These are phyloP conservation scores for Melanotaenia boesemani DNA, from an alignment of 2,797 vertebrate species.

Conservation along the genomic window DNA sequence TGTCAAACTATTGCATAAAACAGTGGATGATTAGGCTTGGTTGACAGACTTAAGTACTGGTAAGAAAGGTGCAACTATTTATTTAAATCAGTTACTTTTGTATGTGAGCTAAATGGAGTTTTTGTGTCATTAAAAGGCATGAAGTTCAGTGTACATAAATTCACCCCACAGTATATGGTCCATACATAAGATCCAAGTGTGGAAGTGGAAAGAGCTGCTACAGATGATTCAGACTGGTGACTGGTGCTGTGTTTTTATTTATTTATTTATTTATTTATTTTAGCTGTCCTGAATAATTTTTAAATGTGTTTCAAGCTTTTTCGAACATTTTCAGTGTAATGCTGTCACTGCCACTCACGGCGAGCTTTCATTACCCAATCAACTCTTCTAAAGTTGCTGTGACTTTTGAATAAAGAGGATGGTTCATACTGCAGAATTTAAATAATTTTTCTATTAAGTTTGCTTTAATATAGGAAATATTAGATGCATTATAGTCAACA, in stretches of 20 bases:
- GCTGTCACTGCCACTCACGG: slow-evolving; percentile 67
- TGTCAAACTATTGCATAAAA: too few species aligned
- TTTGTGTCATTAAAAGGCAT: not conserved
- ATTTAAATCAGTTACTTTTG: not conserved
- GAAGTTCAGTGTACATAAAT: not conserved
- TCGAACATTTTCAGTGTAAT: slow-evolving; percentile 72
- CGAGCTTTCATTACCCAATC: slow-evolving; percentile 67
- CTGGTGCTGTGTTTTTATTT: slow-evolving; percentile 25
- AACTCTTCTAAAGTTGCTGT: slow-evolving; percentile 61
- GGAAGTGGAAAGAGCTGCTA: slow-evolving; percentile 5
- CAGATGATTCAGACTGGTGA: slow-evolving; percentile 47
- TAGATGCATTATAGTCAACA: slow-evolving; percentile 40
- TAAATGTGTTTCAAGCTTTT: slow-evolving; percentile 67
- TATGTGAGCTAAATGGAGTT: not conserved
- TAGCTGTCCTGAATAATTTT: slow-evolving; percentile 62
- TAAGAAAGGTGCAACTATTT: not conserved
- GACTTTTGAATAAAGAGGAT: slow-evolving; percentile 63
- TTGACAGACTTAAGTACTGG: not conserved
- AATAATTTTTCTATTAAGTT: slow-evolving; percentile 59
- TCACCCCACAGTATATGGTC: slow-evolving; percentile 13
- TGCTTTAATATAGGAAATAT: slow-evolving; percentile 42
- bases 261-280: not conserved
- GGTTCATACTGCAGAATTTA: slow-evolving; percentile 51
- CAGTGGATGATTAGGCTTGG: too few species aligned
- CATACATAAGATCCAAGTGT: slow-evolving; percentile 33